These are phyloP conservation scores for Enteromius thamalakanensis DNA, from an alignment of 2,797 vertebrate genomes.

Conservation along the genomic window DNA sequence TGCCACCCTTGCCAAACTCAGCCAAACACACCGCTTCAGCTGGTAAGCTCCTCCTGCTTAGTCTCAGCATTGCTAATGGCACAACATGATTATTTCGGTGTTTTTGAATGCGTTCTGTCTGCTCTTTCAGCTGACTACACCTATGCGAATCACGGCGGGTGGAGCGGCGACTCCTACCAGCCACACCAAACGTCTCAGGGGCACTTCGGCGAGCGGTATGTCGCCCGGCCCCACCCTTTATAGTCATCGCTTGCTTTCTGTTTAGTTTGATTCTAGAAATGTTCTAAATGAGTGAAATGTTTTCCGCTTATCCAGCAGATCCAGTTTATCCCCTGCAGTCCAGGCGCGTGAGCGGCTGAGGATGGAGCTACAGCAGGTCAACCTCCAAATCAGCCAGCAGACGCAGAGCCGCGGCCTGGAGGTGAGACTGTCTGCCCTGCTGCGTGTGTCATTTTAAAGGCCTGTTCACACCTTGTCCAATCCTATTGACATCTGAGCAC, in stretches of 20 bases:
- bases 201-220: slow-evolving; percentile 92
- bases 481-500: not conserved
- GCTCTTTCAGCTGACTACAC: slow-evolving; percentile 81
- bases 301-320: not conserved
- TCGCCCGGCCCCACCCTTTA: not conserved
- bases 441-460: not conserved
- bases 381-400: slow-evolving; percentile 88
- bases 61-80: not conserved
- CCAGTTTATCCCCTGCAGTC: slow-evolving; percentile 70
- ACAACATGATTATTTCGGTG: not conserved
- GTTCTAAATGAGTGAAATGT: not conserved
- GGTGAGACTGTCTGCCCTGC: slow-evolving; percentile 67
- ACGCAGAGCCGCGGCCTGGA: slow-evolving; percentile 80
- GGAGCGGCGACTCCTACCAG: slow-evolving; percentile 87
- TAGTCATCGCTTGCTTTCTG: not conserved
- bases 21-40: slow-evolving; percentile 71
- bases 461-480: not conserved
- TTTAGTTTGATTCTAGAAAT: not conserved
- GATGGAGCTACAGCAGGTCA: slow-evolving; percentile 85
- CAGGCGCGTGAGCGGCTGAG: slow-evolving; percentile 84
- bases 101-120: not conserved
- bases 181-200: slow-evolving; percentile 93
- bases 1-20: slow-evolving; percentile 83
- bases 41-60: slow-evolving; percentile 63
- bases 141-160: slow-evolving; percentile 87